Evolutionary conservation across 2,113 vertebrate species (phyloP).

Genomic region (Micronycteris hirsuta): DNA sequence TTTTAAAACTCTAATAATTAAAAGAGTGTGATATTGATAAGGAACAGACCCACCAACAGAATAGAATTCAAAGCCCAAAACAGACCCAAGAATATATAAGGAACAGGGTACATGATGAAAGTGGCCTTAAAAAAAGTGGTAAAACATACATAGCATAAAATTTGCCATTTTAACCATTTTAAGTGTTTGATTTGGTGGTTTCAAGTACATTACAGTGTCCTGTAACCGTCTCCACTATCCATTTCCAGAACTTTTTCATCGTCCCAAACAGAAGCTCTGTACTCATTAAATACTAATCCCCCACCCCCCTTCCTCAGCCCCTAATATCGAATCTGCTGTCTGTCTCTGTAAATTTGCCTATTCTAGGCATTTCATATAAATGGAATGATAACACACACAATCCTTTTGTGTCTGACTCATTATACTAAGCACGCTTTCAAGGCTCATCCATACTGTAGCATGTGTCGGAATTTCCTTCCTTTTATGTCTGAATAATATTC

Average conservation of each 20-base stretch:
- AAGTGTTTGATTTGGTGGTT: neutral
- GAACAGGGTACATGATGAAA: fast-evolving
- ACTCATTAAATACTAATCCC: neutral
- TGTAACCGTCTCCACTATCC: neutral
- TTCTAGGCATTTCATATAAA: neutral
- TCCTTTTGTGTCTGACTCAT: neutral
- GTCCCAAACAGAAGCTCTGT: neutral
- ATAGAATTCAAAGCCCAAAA: neutral
- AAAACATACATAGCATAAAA: neutral
- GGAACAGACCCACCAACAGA: no score
- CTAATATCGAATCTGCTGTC: neutral
- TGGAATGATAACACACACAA: neutral
- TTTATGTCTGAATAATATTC: neutral
- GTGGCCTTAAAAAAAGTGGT: neutral
- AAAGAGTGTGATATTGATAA: neutral
- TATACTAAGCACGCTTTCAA: neutral
- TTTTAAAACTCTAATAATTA: neutral
- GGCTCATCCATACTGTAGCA: neutral
- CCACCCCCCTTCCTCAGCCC: neutral
- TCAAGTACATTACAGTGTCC: neutral
- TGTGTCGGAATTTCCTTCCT: neutral
- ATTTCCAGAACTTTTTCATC: neutral
- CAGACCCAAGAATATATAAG: neutral
- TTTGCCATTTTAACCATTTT: neutral
- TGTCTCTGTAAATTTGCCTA: neutral